Evolutionary conservation across 2,888 invertebrate species (phyloP).

Genomic region (Notocelia uddmanniana): DNA sequence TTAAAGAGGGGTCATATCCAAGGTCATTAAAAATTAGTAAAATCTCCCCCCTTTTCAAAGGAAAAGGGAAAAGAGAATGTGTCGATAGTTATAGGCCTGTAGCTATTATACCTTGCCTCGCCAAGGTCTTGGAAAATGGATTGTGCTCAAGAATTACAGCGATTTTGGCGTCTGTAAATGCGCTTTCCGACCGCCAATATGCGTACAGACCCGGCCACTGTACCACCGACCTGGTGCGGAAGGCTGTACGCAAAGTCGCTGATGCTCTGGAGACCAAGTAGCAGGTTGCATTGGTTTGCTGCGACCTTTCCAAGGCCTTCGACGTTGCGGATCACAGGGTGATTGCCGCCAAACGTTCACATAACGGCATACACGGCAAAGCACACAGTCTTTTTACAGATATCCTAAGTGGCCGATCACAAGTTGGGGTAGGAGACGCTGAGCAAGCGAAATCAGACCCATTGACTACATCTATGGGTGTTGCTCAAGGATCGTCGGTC

Average conservation of each 20-base stretch:
- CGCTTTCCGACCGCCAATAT: conserved; percentile 7
- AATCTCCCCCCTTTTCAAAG: no score
- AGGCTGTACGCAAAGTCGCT: neutral
- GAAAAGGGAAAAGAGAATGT: conserved; percentile 16
- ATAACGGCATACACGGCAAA: conserved; percentile 24
- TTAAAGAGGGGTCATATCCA: neutral
- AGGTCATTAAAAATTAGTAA: conserved; percentile 8
- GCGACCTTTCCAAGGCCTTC: conserved; percentile 5
- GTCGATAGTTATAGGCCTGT: conserved; percentile 24
- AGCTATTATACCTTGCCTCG: conserved; percentile 10
- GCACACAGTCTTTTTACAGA: no score
- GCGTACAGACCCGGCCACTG: conserved; percentile 10
- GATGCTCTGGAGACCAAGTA: conserved; percentile 1
- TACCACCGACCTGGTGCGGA: conserved; percentile 21
- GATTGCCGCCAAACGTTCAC: conserved; percentile 6
- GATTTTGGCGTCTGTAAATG: neutral
- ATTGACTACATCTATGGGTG: no score
- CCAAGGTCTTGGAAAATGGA: conserved; percentile 11
- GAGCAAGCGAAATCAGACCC: no score
- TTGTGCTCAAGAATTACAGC: neutral
- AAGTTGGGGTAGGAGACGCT: no score
- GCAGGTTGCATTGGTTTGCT: conserved; percentile 29
- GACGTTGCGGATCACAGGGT: conserved; percentile 30
- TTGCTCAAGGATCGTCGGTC: no score
- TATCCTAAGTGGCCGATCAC: no score